These are phyloP conservation scores for Anthophora plumipes DNA, from an alignment of 2,888 invertebrate species.

Conservation along the genomic window DNA sequence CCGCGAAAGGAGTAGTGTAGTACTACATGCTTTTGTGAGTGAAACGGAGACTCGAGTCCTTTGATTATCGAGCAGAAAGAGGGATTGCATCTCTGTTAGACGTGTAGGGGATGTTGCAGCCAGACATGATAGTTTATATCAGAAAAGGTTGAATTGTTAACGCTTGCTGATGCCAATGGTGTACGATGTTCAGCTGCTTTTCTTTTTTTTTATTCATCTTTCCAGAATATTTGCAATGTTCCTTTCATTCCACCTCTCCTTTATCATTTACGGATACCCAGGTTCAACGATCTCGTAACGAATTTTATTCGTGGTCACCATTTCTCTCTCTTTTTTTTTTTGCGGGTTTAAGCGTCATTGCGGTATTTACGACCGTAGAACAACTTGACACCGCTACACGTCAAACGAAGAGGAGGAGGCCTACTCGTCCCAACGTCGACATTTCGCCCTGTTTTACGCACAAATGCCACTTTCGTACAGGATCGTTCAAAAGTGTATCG, in stretches of 20 bases:
- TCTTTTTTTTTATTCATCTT: too few species aligned
- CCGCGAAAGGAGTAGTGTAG: background rate
- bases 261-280: too few species aligned
- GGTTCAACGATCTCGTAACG: too few species aligned
- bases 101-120: background rate
- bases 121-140: background rate
- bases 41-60: slow-evolving; percentile 16
- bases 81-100: too few species aligned
- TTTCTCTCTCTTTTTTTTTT: too few species aligned
- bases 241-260: too few species aligned
- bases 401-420: slow-evolving; percentile 10
- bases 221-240: too few species aligned
- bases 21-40: slow-evolving; percentile 35
- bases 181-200: background rate
- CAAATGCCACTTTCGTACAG: background rate
- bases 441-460: slow-evolving; percentile 37
- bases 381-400: background rate
- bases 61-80: slow-evolving; percentile 25
- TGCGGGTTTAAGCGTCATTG: too few species aligned
- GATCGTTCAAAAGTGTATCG: slow-evolving; percentile 52
- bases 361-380: too few species aligned
- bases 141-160: background rate
- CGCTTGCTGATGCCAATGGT: background rate
- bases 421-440: slow-evolving; percentile 12
- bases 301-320: too few species aligned